Conservation (phyloP, 92 coral and sea anemone genomes). For the Paramuricea clavata region DNA sequence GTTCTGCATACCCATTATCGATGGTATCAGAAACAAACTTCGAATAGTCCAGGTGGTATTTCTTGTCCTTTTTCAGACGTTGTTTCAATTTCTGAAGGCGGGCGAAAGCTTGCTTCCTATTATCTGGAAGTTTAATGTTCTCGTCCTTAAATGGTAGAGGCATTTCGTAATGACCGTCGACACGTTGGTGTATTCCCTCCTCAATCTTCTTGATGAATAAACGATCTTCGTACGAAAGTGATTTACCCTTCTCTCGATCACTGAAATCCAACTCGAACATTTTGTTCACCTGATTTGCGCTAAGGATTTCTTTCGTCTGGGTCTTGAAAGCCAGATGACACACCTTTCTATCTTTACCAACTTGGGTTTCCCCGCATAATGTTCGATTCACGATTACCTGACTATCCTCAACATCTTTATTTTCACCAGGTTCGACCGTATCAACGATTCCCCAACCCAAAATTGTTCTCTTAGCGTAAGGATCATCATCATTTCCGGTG, state of each 20-base stretch:
- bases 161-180: slow-evolving; percentile 61
- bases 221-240: slow-evolving; percentile 41
- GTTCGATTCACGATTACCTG: slow-evolving; percentile 51
- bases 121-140: slow-evolving; percentile 48
- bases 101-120: slow-evolving; percentile 50
- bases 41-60: slow-evolving; percentile 28
- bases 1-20: slow-evolving; percentile 50
- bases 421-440: slow-evolving; percentile 23
- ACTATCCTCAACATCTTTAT: slow-evolving; percentile 20
- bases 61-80: slow-evolving; percentile 33
- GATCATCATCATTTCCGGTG: slow-evolving; percentile 69
- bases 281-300: neutral
- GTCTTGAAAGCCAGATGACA: slow-evolving; percentile 57
- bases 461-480: slow-evolving; percentile 64
- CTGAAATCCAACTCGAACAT: slow-evolving; percentile 66
- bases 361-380: slow-evolving; percentile 25
- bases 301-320: slow-evolving; percentile 37
- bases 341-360: slow-evolving; percentile 4
- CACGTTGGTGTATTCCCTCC: slow-evolving; percentile 53
- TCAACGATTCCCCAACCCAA: slow-evolving; percentile 72
- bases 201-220: slow-evolving; percentile 55
- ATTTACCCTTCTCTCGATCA: too few species aligned
- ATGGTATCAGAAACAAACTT: slow-evolving; percentile 52
- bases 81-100: slow-evolving; percentile 49
- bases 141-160: slow-evolving; percentile 52